phyloP scores from a whole-genome alignment of 2,113 vertebrate genomes.

The Isurus oxyrinchus region DNA sequence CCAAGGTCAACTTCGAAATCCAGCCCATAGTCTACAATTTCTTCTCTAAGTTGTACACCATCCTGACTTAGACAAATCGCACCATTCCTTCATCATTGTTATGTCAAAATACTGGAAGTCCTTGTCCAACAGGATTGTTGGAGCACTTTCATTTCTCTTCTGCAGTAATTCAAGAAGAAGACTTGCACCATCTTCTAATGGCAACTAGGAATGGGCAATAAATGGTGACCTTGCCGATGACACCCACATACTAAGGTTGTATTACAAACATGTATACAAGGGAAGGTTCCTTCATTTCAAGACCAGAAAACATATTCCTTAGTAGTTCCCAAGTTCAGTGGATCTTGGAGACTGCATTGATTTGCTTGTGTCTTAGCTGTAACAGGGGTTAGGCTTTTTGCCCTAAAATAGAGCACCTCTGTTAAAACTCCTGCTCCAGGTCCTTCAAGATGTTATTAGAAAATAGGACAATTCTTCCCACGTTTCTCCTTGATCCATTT shows the following conservation, averaged over 20 bases:
- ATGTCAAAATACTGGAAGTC: too few species aligned
- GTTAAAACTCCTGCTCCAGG: background rate
- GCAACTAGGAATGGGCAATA: background rate
- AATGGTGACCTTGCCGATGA: too few species aligned
- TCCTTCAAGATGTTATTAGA: background rate
- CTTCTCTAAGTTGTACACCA: too few species aligned
- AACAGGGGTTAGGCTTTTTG: background rate
- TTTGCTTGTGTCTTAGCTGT: background rate
- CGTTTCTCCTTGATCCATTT: background rate
- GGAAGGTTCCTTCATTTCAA: background rate
- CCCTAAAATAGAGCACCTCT: background rate
- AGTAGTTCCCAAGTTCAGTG: background rate
- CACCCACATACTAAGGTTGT: too few species aligned
- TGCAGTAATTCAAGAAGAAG: too few species aligned
- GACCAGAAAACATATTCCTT: background rate
- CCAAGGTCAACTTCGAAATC: too few species aligned
- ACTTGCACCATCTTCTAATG: background rate
- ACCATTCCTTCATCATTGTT: too few species aligned
- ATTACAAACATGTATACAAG: background rate
- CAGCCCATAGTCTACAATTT: too few species aligned
- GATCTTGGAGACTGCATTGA: background rate
- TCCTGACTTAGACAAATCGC: too few species aligned
- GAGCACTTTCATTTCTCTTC: too few species aligned
- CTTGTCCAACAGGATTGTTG: too few species aligned
- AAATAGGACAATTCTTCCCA: background rate